Evolutionary conservation across 2,797 vertebrate genomes (phyloP).

Genomic region (Neomorphus geoffroyi): DNA sequence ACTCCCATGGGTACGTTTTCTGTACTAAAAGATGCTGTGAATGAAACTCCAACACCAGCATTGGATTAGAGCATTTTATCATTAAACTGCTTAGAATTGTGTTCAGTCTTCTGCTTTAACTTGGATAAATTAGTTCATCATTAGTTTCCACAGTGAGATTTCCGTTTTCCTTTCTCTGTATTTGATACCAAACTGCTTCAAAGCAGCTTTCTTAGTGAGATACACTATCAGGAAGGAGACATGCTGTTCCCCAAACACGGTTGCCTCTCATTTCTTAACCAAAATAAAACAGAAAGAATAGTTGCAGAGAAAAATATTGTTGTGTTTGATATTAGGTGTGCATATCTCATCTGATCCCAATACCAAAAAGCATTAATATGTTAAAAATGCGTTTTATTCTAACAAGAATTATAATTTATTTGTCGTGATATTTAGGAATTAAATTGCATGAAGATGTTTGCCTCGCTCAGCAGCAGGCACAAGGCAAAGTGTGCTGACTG

Average conservation of each 20-base stretch:
- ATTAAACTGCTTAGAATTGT: not conserved
- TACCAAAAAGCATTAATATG: not conserved
- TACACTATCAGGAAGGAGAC: not conserved
- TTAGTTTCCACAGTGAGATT: not conserved
- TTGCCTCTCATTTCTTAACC: not conserved
- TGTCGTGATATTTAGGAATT: not conserved
- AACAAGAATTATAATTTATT: not conserved
- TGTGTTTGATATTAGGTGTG: not conserved
- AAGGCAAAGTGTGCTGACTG: not conserved
- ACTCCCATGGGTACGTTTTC: not conserved
- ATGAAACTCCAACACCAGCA: not conserved
- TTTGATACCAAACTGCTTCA: not conserved
- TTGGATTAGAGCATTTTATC: slow-evolving; percentile 7
- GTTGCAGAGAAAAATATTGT: not conserved
- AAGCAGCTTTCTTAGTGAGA: not conserved
- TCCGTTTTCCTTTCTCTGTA: not conserved
- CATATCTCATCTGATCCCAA: not conserved
- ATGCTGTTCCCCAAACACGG: not conserved
- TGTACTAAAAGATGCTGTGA: not conserved
- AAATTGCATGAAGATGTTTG: not conserved
- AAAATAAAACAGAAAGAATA: not conserved
- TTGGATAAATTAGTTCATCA: not conserved
- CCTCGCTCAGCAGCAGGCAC: not conserved
- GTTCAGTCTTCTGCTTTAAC: not conserved
- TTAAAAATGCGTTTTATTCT: not conserved